Base-by-base conservation (phyloP, 2,888 invertebrate genomes). In the Venusia cambrica region DNA sequence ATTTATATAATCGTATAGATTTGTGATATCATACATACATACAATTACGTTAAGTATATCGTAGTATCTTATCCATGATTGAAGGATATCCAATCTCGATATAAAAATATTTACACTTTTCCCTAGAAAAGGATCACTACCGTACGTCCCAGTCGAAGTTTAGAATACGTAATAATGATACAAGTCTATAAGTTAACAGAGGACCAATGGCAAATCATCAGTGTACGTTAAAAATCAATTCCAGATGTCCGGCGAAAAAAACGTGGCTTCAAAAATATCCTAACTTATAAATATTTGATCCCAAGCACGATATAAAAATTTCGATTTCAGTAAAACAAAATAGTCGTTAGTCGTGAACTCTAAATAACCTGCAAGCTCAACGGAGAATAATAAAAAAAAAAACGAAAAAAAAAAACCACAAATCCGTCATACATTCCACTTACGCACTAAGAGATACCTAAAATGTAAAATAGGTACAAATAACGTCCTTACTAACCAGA, bases 401-500 rank as follows among this genome's bases (percentile, higher is more conserved):
- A 33, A 22, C 6, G 53, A 51, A 39, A 46, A 57, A 54, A 47
- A 50, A 54, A 54, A 55, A 70, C 72, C 72, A 78, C 75, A 73
- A 64, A 70, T 67, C 61, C 63, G 65, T 77, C 72, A 80, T 62
- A 74, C 72, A 56, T 45, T 74, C 73, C 77, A 73, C 84, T 84
- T 85, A 84, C 80, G 73, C 62, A 79, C 85, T 84, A 84, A 67
- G 58, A 74, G 62, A 77, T 84, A 84, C 80, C 83, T 85, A 80
- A 81, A 72, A 63, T 76, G 77, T 81, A 85, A 61, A 58, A 79
- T 84, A 84, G 84, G 83, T 87, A 83, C 68, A 80, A 84, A 83
- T 62, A 83, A 81, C 74, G 83, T 85, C 81, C 87, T 84, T 73
- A 87, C 78, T 74, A 84, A 75, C 80, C 80, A 83, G 80, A 87